Evolutionary conservation across 2,888 invertebrate genomes (phyloP), one percentile per base, ranked within the genome.

Genomic region (Campaea margaritaria): DNA sequence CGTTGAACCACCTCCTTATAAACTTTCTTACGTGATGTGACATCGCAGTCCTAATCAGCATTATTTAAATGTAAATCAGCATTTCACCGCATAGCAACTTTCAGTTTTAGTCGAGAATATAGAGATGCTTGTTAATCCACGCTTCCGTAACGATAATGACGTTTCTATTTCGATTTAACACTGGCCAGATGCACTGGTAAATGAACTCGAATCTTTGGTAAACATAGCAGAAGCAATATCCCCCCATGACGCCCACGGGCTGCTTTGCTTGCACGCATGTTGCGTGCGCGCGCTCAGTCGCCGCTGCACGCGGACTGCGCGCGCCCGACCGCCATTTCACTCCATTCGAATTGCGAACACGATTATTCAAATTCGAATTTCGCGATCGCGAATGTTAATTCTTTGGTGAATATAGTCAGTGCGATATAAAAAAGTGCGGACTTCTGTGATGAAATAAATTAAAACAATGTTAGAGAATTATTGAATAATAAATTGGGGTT

Each of bases 21-120:
- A 79, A 76, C 84, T 86, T 85, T 86, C 86, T 82, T 84, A 79
- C 76, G 75, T 79, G 78, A 74, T 73, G 63, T 67, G 65, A 69
- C 65, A 72, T 76, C 73, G 72, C 74, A 16, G 42, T 9, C 46
- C 50, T 55, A 54, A 60, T 49, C 46, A 36, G 27, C 46, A 36
- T 50, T 59, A 45, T 42, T 51, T 44, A 28, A 13, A 41, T 52
- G 51, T 43, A 43, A 51, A 51, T 56, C 52, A 27, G 48, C 14
- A n/a, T 50, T 46, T 50, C 52, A 34, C 47, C 21, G 28, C 44
- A 15, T 27, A 15, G 47, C 14, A 16, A 51, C 54, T 55, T 51
- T 60, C 60, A 51, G 21, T 52, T 58, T 50, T 36, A 46, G 48
- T 38, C 41, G 38, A 21, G 48, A 34, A 39, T 34, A 52, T 42